Evolutionary conservation across 2,888 invertebrate species (phyloP).

Genomic region (Rhorus exstirpatorius): DNA sequence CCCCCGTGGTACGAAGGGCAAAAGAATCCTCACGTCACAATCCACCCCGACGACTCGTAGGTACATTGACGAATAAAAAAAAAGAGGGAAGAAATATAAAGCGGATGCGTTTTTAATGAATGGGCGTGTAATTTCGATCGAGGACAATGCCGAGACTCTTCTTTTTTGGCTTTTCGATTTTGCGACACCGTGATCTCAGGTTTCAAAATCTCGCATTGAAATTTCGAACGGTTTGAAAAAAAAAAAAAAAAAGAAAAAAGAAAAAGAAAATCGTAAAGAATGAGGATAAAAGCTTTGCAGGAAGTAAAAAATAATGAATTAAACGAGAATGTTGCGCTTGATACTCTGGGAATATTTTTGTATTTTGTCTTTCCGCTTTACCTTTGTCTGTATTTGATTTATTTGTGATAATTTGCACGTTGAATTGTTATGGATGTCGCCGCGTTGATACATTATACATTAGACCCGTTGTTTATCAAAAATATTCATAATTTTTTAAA

Average conservation of each 20-base stretch:
- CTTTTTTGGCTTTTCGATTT: constrained; percentile 46
- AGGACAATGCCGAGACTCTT: constrained; percentile 14
- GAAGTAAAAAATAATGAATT: neutral
- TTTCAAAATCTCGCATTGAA: neutral
- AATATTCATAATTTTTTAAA: too few species aligned
- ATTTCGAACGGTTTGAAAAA: neutral
- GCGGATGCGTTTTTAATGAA: constrained; percentile 12
- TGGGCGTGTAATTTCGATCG: constrained; percentile 12
- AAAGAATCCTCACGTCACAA: constrained; percentile 15
- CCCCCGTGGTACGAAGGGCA: constrained; percentile 48
- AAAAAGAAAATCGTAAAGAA: neutral
- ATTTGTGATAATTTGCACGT: too few species aligned
- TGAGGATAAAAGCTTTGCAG: constrained; percentile 19
- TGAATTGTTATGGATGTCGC: too few species aligned
- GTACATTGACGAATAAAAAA: constrained; percentile 5
- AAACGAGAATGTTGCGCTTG: neutral
- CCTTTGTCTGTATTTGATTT: neutral
- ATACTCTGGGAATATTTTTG: neutral
- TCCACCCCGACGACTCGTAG: constrained; percentile 27
- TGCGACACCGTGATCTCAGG: neutral
- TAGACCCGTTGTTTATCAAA: neutral
- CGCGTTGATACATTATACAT: neutral
- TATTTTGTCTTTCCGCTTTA: neutral
- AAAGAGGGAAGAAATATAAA: neutral
- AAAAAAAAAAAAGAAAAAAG: neutral